These are phyloP conservation scores for Drosophila sturtevanti DNA, from an alignment of 1,140 invertebrate genomes.

Conservation along the genomic window DNA sequence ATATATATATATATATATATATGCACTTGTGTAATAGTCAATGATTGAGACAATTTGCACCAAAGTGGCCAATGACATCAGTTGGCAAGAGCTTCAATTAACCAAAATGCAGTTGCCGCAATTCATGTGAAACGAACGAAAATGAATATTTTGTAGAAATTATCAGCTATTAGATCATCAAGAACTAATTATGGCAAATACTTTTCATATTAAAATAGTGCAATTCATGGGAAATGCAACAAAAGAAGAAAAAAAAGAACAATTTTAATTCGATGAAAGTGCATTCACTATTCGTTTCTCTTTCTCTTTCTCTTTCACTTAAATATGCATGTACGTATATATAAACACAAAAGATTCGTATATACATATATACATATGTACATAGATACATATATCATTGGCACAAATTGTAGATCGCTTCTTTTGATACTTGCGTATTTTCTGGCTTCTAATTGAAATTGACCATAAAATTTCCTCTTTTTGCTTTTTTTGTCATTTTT, in stretches of 20 bases:
- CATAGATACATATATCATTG: conserved; percentile 24
- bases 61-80: conserved; percentile 56
- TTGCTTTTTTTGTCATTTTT: conserved; percentile 6
- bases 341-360: background rate
- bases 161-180: background rate
- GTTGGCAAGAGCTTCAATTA: conserved; percentile 19
- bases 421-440: conserved; percentile 8
- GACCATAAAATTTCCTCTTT: conserved; percentile 60
- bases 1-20: background rate
- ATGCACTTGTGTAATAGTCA: conserved; percentile 30
- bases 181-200: conserved; percentile 7
- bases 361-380: background rate
- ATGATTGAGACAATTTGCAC: conserved; percentile 17
- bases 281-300: background rate
- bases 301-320: no score
- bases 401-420: conserved; percentile 30
- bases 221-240: background rate
- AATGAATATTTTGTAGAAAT: background rate
- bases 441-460: conserved; percentile 62
- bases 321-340: no score
- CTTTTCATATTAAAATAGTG: background rate
- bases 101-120: background rate
- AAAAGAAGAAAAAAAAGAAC: background rate
- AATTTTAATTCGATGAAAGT: background rate
- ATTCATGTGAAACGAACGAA: background rate